Evolutionary conservation across 2,888 invertebrate species (phyloP).

Genomic region (Xylocampa areola): DNA sequence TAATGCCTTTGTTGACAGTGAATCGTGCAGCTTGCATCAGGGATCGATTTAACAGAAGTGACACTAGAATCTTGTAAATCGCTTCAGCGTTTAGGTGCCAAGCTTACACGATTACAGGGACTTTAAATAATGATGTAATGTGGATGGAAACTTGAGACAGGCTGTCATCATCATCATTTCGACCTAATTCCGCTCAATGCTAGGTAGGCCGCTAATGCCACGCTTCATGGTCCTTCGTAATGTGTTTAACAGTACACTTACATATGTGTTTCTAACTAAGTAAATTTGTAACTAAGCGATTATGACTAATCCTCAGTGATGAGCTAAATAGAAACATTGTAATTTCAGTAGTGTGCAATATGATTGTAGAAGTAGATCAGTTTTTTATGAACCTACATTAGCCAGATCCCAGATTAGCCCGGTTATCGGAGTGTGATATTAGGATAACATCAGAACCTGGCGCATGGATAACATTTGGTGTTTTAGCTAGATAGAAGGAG

Average conservation of each 20-base stretch:
- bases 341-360: too few species aligned
- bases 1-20: slow-evolving; percentile 52
- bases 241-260: slow-evolving; percentile 41
- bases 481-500: too few species aligned
- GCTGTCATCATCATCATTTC: slow-evolving; percentile 58
- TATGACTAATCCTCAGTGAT: slow-evolving; percentile 1
- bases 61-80: slow-evolving; percentile 6
- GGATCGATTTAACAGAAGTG: slow-evolving; percentile 22
- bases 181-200: slow-evolving; percentile 52
- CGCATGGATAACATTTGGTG: too few species aligned
- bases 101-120: slow-evolving; percentile 5
- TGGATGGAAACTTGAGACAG: slow-evolving; percentile 35
- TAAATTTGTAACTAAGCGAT: too few species aligned
- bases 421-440: too few species aligned
- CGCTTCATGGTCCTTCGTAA: slow-evolving; percentile 58
- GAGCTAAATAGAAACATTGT: background rate
- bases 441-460: too few species aligned
- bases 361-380: too few species aligned
- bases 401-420: too few species aligned
- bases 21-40: slow-evolving; percentile 24
- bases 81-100: slow-evolving; percentile 10
- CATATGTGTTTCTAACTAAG: slow-evolving; percentile 26
- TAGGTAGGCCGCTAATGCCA: slow-evolving; percentile 47
- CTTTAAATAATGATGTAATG: slow-evolving; percentile 22
- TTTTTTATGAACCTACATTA: too few species aligned